A percentile compares a stretch with the other conserved stretches of the same genome.
These are phyloP conservation scores for Aproaerema taeniolella DNA, from an alignment of 2,888 invertebrate species.

Conservation along the genomic window DNA sequence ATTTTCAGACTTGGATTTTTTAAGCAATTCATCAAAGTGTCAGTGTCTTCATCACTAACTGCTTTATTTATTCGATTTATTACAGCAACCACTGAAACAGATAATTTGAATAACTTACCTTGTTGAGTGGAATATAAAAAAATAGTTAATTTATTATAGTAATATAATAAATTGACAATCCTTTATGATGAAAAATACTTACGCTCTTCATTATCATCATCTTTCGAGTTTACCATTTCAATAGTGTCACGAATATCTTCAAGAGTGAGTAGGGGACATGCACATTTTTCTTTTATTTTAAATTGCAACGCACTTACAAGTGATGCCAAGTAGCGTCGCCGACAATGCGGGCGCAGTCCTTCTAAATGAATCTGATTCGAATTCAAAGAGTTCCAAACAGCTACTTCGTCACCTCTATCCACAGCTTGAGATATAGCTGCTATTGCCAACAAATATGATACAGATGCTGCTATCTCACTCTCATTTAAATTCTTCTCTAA, in stretches of 20 bases:
- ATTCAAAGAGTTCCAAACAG: conserved; percentile 74
- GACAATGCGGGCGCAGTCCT: conserved; percentile 72
- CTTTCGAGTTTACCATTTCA: conserved; percentile 80
- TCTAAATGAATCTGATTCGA: conserved; percentile 68
- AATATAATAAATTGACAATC: no score
- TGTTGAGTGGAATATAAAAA: not conserved
- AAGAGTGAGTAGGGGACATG: conserved; percentile 79
- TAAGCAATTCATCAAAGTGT: conserved; percentile 62
- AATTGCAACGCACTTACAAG: conserved; percentile 62
- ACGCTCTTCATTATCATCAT: conserved; percentile 78
- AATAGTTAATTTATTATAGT: not conserved
- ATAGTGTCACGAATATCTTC: conserved; percentile 82
- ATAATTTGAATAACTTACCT: conserved; percentile 11
- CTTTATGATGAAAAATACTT: no score
- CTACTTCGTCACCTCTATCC: conserved; percentile 75
- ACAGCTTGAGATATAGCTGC: conserved; percentile 81
- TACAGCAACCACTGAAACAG: conserved; percentile 71
- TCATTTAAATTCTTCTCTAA: conserved; percentile 76
- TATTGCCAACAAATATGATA: conserved; percentile 77
- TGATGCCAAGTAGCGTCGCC: conserved; percentile 73
- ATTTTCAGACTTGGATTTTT: conserved; percentile 66
- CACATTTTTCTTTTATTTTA: conserved; percentile 63
- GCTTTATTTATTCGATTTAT: conserved; percentile 79
- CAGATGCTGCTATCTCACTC: conserved; percentile 79
- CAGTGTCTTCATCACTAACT: conserved; percentile 72